A percentile compares a stretch with the other conserved stretches of the same genome.
phyloP scores from a whole-genome alignment of 2,797 vertebrate species.

The Atherinosoma microstoma region DNA sequence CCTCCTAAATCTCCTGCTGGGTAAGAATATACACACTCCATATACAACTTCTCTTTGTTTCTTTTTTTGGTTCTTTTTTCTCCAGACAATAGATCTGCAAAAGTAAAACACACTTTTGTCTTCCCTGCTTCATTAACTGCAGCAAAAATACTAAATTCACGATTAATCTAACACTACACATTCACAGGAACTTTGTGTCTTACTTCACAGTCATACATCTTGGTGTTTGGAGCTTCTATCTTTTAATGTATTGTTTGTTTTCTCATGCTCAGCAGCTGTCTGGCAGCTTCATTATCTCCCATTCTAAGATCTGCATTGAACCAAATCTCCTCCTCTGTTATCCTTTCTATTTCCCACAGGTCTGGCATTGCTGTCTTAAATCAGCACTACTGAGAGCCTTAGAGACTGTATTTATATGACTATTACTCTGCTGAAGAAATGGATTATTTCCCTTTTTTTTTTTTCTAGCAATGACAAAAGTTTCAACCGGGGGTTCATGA shows the following conservation, averaged over 20 bases:
- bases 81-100: no score
- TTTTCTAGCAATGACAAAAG: constrained; percentile 86
- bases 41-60: neutral
- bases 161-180: neutral
- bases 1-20: constrained; percentile 87
- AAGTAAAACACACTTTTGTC: neutral
- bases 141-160: no score
- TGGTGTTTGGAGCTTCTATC: neutral
- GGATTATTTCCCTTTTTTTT: neutral
- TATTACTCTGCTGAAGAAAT: neutral
- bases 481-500: constrained; percentile 85
- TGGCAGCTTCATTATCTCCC: neutral
- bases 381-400: constrained; percentile 14
- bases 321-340: neutral
- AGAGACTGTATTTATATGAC: constrained; percentile 3
- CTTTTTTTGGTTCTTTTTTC: neutral
- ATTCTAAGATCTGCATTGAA: neutral
- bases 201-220: neutral
- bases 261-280: neutral
- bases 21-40: constrained; percentile 62
- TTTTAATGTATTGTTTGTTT: neutral
- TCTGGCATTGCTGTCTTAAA: constrained; percentile 34
- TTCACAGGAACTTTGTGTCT: neutral
- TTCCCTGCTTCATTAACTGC: neutral
- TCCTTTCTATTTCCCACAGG: neutral